Percentiles rank a stretch among this genome's conserved stretches.
These are phyloP conservation scores for Hydraecia micacea DNA, from an alignment of 2,888 invertebrate species.

Conservation along the genomic window DNA sequence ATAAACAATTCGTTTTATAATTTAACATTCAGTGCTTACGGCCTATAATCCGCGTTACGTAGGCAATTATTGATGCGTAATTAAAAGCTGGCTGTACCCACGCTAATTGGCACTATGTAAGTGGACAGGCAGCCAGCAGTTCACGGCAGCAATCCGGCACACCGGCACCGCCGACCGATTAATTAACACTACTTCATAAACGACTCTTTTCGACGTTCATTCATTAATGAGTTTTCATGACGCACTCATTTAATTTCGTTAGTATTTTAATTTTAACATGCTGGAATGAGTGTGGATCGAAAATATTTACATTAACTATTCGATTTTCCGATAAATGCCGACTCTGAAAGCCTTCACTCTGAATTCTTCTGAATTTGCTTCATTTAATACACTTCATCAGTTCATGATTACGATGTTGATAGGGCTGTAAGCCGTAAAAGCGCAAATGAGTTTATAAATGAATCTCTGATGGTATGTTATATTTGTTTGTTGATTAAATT, in stretches of 20 bases:
- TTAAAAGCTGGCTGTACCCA: constrained; percentile 66
- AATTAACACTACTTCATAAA: constrained; percentile 61
- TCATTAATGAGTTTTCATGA: constrained; percentile 55
- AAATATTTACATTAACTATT: constrained; percentile 27
- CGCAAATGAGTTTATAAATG: constrained; percentile 30
- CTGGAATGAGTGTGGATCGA: neutral
- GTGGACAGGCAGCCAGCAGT: constrained; percentile 42
- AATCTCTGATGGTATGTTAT: constrained; percentile 5
- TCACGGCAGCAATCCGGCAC: constrained; percentile 37
- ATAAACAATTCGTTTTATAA: constrained; percentile 43
- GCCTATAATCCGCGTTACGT: constrained; percentile 62
- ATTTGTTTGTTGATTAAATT: constrained; percentile 22
- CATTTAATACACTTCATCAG: constrained; percentile 28
- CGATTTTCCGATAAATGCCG: constrained; percentile 22
- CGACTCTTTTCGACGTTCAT: constrained; percentile 51
- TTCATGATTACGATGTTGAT: constrained; percentile 25
- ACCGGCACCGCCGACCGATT: constrained; percentile 18
- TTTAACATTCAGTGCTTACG: constrained; percentile 45
- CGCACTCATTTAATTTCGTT: constrained; percentile 34
- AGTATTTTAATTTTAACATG: constrained; percentile 31
- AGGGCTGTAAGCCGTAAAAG: neutral
- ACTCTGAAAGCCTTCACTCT: constrained; percentile 13
- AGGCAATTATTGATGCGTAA: constrained; percentile 66
- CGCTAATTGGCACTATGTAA: constrained; percentile 58
- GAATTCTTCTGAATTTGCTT: constrained; percentile 23